Evolutionary conservation across 2,113 vertebrate species (phyloP).

Genomic region (Pseudonaja textilis): DNA sequence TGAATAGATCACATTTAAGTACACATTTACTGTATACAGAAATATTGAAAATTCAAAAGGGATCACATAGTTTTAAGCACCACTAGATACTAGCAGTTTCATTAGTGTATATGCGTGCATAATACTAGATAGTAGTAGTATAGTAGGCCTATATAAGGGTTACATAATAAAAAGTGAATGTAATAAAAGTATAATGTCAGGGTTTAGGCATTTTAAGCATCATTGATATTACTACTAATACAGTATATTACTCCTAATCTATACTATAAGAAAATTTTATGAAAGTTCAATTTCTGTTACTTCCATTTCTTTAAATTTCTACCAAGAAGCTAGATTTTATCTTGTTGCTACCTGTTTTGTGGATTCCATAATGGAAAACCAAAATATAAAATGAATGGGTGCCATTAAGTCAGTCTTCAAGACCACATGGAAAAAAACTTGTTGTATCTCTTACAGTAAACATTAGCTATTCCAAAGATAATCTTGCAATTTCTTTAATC

Average conservation of each 20-base stretch:
- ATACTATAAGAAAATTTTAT: background rate
- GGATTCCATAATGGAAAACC: background rate
- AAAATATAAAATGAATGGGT: background rate
- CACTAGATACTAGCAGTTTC: background rate
- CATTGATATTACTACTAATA: background rate
- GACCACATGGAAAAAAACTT: background rate
- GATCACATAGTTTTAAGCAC: background rate
- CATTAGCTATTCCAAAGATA: background rate
- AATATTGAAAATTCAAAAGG: background rate
- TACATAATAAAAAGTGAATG: background rate
- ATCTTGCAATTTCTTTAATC: background rate
- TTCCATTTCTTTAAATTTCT: background rate
- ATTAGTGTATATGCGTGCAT: background rate
- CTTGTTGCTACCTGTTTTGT: background rate
- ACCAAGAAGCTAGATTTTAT: background rate
- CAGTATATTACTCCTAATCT: background rate
- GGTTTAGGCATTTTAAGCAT: background rate
- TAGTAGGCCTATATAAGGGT: background rate
- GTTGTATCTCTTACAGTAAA: background rate
- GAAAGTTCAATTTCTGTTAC: background rate
- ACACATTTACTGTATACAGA: background rate
- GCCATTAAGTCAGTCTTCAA: background rate
- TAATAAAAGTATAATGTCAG: background rate
- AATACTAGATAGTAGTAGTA: background rate
- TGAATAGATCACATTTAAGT: background rate